Conservation (phyloP, 2,797 vertebrate species). For the Xyrichtys novacula region DNA sequence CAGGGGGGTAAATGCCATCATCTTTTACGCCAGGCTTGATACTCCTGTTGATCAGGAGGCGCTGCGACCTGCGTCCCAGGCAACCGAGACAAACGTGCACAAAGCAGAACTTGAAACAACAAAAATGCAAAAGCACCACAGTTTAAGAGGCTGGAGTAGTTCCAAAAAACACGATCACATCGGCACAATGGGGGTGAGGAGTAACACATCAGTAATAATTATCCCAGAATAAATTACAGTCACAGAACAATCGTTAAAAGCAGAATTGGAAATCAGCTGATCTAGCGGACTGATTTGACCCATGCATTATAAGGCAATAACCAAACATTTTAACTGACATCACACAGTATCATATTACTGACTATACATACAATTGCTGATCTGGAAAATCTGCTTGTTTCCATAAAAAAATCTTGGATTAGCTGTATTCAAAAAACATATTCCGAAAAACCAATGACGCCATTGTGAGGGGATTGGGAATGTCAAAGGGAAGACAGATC, state of each 20-base stretch:
- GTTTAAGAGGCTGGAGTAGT: conserved; percentile 57
- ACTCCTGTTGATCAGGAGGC: conserved; percentile 59
- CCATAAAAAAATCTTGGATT: conserved; percentile 49
- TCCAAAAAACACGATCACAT: conserved; percentile 68
- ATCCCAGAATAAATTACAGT: conserved; percentile 86
- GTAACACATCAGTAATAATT: conserved; percentile 76
- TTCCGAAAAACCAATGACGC: conserved; percentile 66
- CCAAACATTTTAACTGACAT: conserved; percentile 84
- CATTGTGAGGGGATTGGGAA: conserved; percentile 76
- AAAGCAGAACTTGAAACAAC: conserved; percentile 58
- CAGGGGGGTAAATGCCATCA: conserved; percentile 14
- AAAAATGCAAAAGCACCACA: conserved; percentile 75
- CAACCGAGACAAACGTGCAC: conserved; percentile 60
- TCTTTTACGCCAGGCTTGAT: conserved; percentile 46
- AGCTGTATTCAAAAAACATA: conserved; percentile 50
- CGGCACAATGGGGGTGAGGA: conserved; percentile 59
- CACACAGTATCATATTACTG: conserved; percentile 78
- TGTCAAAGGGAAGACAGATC: conserved; percentile 70
- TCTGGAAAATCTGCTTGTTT: conserved; percentile 63
- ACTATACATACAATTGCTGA: conserved; percentile 82
- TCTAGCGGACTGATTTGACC: conserved; percentile 76
- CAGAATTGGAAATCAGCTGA: conserved; percentile 74
- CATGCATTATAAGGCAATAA: conserved; percentile 88
- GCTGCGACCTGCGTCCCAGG: conserved; percentile 45
- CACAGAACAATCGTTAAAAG: conserved; percentile 83